These are phyloP conservation scores for Macrosoma leucophasiata DNA, from an alignment of 2,888 invertebrate genomes.

Conservation along the genomic window DNA sequence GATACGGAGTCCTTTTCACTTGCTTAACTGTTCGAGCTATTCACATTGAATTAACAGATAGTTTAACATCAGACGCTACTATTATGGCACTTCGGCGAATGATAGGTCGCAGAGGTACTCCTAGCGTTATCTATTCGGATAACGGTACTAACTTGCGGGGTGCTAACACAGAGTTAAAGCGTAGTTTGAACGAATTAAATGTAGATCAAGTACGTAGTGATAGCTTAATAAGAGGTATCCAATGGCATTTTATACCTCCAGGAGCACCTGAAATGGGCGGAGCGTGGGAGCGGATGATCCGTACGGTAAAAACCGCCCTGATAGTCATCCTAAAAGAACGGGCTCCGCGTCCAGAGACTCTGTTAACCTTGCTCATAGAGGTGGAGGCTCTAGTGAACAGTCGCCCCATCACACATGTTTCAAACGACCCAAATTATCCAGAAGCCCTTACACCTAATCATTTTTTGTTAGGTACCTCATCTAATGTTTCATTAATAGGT, in stretches of 20 bases:
- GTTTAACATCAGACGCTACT: conserved; percentile 3
- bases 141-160: conserved; percentile 21
- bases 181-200: conserved; percentile 6
- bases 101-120: conserved; percentile 16
- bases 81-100: no score
- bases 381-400: conserved; percentile 10
- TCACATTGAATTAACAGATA: conserved; percentile 22
- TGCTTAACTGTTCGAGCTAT: conserved; percentile 22
- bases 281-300: conserved; percentile 18
- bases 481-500: no score
- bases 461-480: conserved; percentile 11
- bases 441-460: conserved; percentile 25
- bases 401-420: conserved; percentile 27
- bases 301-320: conserved; percentile 13
- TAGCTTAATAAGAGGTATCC: neutral
- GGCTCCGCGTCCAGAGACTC: conserved; percentile 9
- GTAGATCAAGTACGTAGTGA: conserved; percentile 2
- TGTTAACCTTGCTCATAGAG: conserved; percentile 9
- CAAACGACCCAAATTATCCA: conserved; percentile 17
- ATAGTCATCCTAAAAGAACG: neutral
- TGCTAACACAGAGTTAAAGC: conserved; percentile 15
- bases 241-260: conserved; percentile 8
- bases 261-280: conserved; percentile 11
- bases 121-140: conserved; percentile 17
- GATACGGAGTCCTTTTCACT: conserved; percentile 23